Conservation (phyloP, 2,113 vertebrate species). For the Siniperca chuatsi region DNA sequence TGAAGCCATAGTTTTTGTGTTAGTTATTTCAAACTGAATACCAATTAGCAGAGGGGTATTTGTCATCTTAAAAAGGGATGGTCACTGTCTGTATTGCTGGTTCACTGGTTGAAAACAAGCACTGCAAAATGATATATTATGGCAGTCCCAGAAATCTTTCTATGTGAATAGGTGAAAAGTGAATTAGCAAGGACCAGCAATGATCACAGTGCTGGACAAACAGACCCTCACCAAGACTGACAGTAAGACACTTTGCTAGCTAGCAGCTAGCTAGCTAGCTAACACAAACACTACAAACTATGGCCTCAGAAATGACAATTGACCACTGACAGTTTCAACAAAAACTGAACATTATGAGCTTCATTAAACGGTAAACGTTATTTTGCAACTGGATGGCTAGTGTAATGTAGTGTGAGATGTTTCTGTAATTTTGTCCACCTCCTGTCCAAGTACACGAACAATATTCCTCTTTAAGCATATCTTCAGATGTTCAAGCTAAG, state of each 20-base stretch:
- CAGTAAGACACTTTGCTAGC: background rate
- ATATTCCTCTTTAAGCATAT: slow-evolving; percentile 28
- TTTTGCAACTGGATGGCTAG: background rate
- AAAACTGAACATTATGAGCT: background rate
- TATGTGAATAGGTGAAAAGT: background rate
- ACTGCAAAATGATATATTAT: background rate
- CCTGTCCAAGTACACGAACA: slow-evolving; percentile 50
- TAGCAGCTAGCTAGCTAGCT: slow-evolving; percentile 16
- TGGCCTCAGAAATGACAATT: background rate
- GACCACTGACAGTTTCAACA: background rate
- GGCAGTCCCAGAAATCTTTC: background rate
- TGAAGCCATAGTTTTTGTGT: background rate
- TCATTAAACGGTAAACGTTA: background rate
- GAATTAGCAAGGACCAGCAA: background rate
- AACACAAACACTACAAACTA: background rate
- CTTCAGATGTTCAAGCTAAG: slow-evolving; percentile 29
- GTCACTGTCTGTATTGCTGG: background rate
- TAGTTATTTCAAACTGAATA: background rate
- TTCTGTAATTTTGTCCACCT: slow-evolving; percentile 14
- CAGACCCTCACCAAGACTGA: background rate
- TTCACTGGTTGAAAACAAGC: background rate
- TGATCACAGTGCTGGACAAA: background rate
- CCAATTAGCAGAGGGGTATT: background rate
- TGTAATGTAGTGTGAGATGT: background rate
- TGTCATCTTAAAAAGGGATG: background rate